A percentile compares a stretch with the other conserved stretches of the same genome.
phyloP scores from a whole-genome alignment of 1,140 invertebrate species.

The Aphaenogaster rudis region DNA sequence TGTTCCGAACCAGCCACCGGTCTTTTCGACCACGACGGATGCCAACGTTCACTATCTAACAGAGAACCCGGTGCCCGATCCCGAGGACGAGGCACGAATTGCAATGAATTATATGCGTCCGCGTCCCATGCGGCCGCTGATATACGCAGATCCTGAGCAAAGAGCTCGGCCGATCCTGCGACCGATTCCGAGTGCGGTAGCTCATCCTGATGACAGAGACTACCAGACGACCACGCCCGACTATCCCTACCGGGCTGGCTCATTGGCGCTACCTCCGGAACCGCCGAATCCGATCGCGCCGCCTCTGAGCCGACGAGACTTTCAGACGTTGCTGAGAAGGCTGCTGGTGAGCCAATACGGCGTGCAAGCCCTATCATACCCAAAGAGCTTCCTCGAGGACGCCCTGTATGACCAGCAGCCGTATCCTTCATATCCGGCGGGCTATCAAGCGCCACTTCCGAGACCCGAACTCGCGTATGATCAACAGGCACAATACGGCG shows the following conservation, averaged over 20 bases:
- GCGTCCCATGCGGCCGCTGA: constrained; percentile 75
- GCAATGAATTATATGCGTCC: constrained; percentile 75
- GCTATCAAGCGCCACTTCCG: constrained; percentile 77
- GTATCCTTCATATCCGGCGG: constrained; percentile 82
- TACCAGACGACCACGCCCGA: constrained; percentile 77
- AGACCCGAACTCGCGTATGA: constrained; percentile 86
- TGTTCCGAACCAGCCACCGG: constrained; percentile 72
- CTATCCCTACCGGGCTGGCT: constrained; percentile 79
- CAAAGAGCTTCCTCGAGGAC: constrained; percentile 84
- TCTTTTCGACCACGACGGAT: constrained; percentile 81
- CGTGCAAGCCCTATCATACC: constrained; percentile 83
- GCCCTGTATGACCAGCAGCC: constrained; percentile 85
- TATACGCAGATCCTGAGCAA: constrained; percentile 77
- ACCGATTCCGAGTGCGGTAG: constrained; percentile 65
- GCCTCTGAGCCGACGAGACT: constrained; percentile 84
- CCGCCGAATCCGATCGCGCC: constrained; percentile 83
- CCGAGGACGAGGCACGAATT: constrained; percentile 76
- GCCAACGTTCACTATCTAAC: constrained; percentile 83
- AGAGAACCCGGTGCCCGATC: constrained; percentile 77
- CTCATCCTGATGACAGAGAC: constrained; percentile 79
- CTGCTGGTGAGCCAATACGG: constrained; percentile 84
- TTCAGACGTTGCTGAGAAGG: constrained; percentile 81
- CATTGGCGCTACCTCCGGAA: constrained; percentile 81
- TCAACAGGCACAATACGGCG: constrained; percentile 80
- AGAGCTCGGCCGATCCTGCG: constrained; percentile 71